Evolutionary conservation across 2,797 vertebrate genomes (phyloP).

Genomic region (Artibeus lituratus): DNA sequence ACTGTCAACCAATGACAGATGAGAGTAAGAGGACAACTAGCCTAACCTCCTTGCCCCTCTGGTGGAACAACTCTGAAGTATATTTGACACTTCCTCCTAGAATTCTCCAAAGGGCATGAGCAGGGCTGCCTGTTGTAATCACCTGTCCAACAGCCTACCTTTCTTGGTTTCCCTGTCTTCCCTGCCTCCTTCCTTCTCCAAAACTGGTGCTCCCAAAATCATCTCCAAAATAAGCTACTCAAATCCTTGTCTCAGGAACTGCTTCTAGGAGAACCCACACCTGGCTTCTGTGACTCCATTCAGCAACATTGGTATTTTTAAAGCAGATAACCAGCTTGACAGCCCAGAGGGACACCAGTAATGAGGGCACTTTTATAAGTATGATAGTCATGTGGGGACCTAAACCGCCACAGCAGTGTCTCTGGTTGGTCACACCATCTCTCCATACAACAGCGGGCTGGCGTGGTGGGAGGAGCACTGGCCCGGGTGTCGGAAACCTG

Average conservation of each 20-base stretch:
- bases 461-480: no score
- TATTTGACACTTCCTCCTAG: not conserved
- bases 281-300: not conserved
- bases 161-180: not conserved
- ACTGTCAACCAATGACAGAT: not conserved
- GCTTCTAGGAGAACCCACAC: not conserved
- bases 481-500: not conserved
- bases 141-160: not conserved
- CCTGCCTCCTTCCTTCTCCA: no score
- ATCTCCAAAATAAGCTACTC: not conserved
- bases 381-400: not conserved
- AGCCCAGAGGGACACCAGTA: not conserved
- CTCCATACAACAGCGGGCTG: not conserved
- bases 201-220: not conserved
- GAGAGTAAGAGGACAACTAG: not conserved
- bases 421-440: fast-evolving
- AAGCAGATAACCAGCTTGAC: not conserved
- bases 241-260: not conserved
- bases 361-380: not conserved
- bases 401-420: not conserved
- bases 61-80: not conserved
- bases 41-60: not conserved
- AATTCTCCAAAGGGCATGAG: not conserved
- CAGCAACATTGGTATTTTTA: not conserved
- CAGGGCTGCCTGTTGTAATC: fast-evolving